Evolutionary conservation across 2,113 vertebrate genomes (phyloP), one percentile per base, ranked within the genome.

Genomic region (Etia nguti): DNA sequence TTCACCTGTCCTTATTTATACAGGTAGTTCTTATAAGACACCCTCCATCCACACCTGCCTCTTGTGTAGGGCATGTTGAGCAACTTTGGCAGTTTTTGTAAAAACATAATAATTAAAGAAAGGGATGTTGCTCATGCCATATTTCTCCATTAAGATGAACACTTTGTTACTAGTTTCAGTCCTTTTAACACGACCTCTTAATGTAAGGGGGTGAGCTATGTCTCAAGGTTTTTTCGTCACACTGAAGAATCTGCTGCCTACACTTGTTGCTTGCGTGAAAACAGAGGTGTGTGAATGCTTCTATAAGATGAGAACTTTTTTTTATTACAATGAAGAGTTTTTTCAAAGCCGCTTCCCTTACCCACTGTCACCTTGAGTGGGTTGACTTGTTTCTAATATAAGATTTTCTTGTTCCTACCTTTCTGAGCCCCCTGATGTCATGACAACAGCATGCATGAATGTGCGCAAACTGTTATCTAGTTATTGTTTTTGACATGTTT

Each of bases 391-490:
- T 86, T 81, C 79, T 59, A 31, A 43, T 29, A 82, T 75, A 80
- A 79, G 34, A 88, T 92, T 16, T 82, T 85, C 84, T 70, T 29
- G 6, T 65, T 65, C 11, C 10, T 31, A 36, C 81, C 75, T 73
- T 60, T 59, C 50, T 31, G 77, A 80, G 38, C 50, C 68, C 48
- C 55, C 75, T 57, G 93, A 80, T 94, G 93, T 92, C 95, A 95
- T 95, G 95, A 93, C 94, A 92, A 95, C 94, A 26, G 85, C 43
- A 20, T 56, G 57, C 85, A 50, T 73, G 29, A 83, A 89, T 86
- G 29, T 80, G 50, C 16, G n/a, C 83, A 52, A 50, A 4, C n/a
- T 41, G 13, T 62, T 84, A 29, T 83, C 77, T 80, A 54, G 34
- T 85, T 2, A 2, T 34, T 59, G 8, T 81, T 26, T 81, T 38